Evolutionary conservation across 1,140 invertebrate genomes (phyloP).

Genomic region (Lepidurus packardi): DNA sequence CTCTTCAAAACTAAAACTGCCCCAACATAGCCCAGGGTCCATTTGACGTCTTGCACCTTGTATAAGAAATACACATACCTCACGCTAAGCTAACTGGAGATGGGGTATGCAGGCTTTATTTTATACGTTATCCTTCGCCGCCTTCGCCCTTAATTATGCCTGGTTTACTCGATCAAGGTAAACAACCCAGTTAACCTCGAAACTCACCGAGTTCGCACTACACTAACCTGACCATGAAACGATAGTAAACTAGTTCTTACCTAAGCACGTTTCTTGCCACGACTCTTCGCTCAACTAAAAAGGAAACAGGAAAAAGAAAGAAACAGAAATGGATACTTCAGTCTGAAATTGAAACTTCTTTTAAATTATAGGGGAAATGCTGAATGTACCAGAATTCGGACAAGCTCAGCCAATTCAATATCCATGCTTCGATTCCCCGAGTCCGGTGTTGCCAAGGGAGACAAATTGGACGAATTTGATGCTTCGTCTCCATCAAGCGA

Average conservation of each 20-base stretch:
- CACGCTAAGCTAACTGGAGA: constrained; percentile 13
- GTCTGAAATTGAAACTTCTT: neutral
- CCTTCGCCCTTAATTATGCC: neutral
- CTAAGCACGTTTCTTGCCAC: constrained; percentile 1
- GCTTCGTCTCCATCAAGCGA: constrained; percentile 4
- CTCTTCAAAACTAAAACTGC: neutral
- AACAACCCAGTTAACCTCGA: neutral
- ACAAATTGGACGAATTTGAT: constrained; percentile 14
- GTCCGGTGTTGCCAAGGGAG: constrained; percentile 2
- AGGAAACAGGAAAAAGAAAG: neutral
- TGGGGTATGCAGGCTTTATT: neutral
- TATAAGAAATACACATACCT: neutral
- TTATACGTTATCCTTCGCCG: too few species aligned
- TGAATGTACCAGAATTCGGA: neutral
- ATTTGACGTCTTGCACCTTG: neutral
- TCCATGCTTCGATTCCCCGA: neutral
- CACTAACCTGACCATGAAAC: neutral
- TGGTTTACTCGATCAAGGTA: neutral
- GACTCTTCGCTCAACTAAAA: neutral
- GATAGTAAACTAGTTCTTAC: neutral
- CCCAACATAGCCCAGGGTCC: constrained; percentile 13
- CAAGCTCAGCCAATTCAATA: neutral
- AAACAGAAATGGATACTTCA: too few species aligned
- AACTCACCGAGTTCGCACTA: neutral
- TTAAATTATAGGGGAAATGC: neutral